Conservation (phyloP, 2,888 invertebrate genomes). For the Drosophila basisetae region DNA sequence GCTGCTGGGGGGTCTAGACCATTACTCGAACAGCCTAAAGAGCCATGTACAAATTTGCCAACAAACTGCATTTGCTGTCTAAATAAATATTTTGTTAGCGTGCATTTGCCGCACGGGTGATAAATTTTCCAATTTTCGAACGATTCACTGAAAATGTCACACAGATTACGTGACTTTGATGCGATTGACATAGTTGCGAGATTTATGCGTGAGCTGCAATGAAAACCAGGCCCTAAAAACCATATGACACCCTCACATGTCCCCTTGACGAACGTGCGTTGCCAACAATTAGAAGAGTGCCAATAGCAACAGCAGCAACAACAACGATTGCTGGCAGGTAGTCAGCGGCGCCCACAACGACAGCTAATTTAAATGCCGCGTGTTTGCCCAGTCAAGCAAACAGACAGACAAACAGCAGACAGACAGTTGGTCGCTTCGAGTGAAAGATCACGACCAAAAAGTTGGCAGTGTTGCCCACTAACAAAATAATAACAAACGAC, state of each 20-base stretch:
- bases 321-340: slow-evolving; percentile 44
- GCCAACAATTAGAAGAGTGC: slow-evolving; percentile 73
- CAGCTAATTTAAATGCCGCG: slow-evolving; percentile 77
- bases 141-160: slow-evolving; percentile 82
- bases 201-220: slow-evolving; percentile 75
- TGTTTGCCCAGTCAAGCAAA: slow-evolving; percentile 46
- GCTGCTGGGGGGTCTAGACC: slow-evolving; percentile 22
- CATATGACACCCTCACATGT: slow-evolving; percentile 18
- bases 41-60: slow-evolving; percentile 29
- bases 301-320: slow-evolving; percentile 35
- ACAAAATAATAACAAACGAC: slow-evolving; percentile 21
- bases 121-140: slow-evolving; percentile 77
- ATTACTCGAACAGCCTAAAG: slow-evolving; percentile 17
- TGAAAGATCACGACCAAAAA: slow-evolving; percentile 81
- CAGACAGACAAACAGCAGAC: background rate
- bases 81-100: slow-evolving; percentile 41
- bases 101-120: slow-evolving; percentile 52
- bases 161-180: slow-evolving; percentile 81
- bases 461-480: slow-evolving; percentile 59
- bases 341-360: slow-evolving; percentile 64
- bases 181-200: slow-evolving; percentile 81
- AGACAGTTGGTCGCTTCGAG: slow-evolving; percentile 59
- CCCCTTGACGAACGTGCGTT: slow-evolving; percentile 58
- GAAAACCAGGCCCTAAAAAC: slow-evolving; percentile 33
- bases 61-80: slow-evolving; percentile 20